Evolutionary conservation across 1,140 invertebrate species (phyloP).

Genomic region (Bombus pyrosoma): DNA sequence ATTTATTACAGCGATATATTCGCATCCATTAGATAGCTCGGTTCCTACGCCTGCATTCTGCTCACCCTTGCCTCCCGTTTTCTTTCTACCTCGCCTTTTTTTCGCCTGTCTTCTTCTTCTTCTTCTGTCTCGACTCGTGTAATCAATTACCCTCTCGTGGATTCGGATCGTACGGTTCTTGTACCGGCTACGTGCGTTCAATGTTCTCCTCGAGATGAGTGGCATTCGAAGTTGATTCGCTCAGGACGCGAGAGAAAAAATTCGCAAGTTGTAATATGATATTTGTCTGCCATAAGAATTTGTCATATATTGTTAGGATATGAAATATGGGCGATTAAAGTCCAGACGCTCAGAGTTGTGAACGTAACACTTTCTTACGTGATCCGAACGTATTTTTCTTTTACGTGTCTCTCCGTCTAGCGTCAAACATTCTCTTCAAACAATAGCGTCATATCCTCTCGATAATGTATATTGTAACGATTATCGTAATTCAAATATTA

Average conservation of each 20-base stretch:
- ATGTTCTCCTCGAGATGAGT: background rate
- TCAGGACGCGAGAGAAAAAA: too few relatives aligned
- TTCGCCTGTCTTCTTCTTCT: background rate
- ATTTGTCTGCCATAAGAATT: too few relatives aligned
- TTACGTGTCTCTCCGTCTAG: too few relatives aligned
- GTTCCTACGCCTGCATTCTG: conserved; percentile 66
- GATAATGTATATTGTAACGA: too few relatives aligned
- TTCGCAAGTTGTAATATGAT: background rate
- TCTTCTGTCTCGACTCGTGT: background rate
- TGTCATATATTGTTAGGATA: too few relatives aligned
- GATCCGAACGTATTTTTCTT: too few relatives aligned
- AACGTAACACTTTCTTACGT: too few relatives aligned
- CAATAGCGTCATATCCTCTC: too few relatives aligned
- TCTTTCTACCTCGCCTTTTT: background rate
- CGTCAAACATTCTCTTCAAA: too few relatives aligned
- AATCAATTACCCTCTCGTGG: conserved; percentile 56
- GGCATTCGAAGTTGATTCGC: background rate
- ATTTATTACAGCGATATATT: conserved; percentile 83
- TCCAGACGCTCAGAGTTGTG: too few relatives aligned
- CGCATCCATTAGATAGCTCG: conserved; percentile 82
- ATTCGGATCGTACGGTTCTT: conserved; percentile 25
- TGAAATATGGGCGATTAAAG: too few relatives aligned
- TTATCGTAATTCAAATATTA: too few relatives aligned
- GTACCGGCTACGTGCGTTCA: background rate
- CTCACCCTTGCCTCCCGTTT: conserved; percentile 4